Conservation (phyloP, 2,797 vertebrate genomes). For the Sebastes diploproa region DNA sequence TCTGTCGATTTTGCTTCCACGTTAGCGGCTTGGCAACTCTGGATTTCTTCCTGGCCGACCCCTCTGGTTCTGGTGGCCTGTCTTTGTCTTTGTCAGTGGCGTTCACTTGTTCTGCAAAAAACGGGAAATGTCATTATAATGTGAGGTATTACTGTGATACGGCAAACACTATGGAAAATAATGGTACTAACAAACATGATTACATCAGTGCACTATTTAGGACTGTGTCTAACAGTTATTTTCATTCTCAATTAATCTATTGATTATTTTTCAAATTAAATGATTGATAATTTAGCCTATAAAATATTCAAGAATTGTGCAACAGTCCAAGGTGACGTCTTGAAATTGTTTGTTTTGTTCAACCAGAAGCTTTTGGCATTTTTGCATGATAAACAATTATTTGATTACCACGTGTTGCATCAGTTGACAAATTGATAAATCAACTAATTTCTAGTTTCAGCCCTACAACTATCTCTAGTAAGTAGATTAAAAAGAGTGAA, state of each 20-base stretch:
- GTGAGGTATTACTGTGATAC: not conserved
- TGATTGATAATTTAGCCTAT: not conserved
- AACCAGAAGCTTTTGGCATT: not conserved
- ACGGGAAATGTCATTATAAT: not conserved
- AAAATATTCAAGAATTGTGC: not conserved
- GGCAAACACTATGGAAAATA: not conserved
- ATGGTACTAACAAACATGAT: not conserved
- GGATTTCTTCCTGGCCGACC: constrained; percentile 30
- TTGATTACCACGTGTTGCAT: not conserved
- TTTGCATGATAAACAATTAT: not conserved
- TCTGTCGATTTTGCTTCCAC: constrained; percentile 59
- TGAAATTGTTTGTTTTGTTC: not conserved
- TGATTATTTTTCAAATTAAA: not conserved
- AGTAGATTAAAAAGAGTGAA: not conserved
- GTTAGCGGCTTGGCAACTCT: constrained; percentile 41
- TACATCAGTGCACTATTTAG: not conserved
- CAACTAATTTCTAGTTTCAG: not conserved
- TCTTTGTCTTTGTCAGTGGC: constrained; percentile 10
- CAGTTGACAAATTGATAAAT: not conserved
- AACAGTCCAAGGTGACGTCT: not conserved
- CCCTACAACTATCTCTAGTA: too few relatives aligned
- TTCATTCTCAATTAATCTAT: not conserved
- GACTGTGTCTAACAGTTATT: not conserved
- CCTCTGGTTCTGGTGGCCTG: constrained; percentile 18
- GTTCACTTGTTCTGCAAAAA: constrained; percentile 15